Evolutionary conservation across 2,888 invertebrate genomes (phyloP).

Genomic region (Drosophila kambysellisi): DNA sequence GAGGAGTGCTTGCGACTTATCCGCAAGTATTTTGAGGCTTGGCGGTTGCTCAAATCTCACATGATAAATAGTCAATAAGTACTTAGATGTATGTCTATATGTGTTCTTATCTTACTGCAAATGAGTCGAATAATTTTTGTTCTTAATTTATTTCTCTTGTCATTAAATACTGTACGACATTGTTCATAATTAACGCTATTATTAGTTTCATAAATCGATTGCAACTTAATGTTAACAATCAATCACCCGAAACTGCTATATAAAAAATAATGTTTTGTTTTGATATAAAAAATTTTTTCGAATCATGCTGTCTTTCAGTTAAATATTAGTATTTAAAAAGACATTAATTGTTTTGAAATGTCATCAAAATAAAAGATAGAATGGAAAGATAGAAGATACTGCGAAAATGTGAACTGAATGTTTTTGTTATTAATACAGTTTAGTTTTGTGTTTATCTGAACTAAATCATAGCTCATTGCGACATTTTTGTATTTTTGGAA

Average conservation of each 20-base stretch:
- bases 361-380: not conserved
- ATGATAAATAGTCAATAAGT: constrained; percentile 47
- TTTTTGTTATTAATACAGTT: not conserved
- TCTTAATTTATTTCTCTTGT: constrained; percentile 50
- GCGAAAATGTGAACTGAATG: not conserved
- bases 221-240: constrained; percentile 10
- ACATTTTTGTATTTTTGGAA: not conserved
- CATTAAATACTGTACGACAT: constrained; percentile 41
- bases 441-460: not conserved
- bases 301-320: constrained; percentile 32
- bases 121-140: constrained; percentile 51
- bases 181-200: constrained; percentile 39
- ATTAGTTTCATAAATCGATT: constrained; percentile 16
- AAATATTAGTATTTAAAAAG: constrained; percentile 32
- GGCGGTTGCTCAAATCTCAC: constrained; percentile 26
- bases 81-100: not conserved
- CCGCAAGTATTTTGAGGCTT: constrained; percentile 16
- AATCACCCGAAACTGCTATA: constrained; percentile 27
- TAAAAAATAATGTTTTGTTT: constrained; percentile 4
- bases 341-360: constrained; percentile 36
- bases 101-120: constrained; percentile 31
- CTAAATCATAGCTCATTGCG: not conserved
- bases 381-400: not conserved
- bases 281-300: not conserved
- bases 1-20: not conserved